A percentile compares a stretch with the other conserved stretches of the same genome.
Evolutionary conservation across 2,797 vertebrate species (phyloP).

Genomic region (Protosalanx chinensis): DNA sequence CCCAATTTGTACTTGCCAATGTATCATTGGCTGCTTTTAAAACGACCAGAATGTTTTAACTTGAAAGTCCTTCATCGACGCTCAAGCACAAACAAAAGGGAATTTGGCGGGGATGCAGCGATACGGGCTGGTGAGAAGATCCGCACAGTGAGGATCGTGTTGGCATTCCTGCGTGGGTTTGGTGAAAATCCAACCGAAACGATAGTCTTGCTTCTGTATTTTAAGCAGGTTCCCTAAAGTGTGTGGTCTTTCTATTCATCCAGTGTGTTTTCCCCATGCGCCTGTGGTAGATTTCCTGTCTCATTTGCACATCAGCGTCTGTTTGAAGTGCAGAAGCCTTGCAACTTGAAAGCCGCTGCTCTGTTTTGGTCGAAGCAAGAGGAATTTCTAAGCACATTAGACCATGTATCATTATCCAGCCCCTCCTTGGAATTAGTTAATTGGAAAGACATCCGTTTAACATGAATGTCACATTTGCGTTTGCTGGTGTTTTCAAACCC

Average conservation of each 20-base stretch:
- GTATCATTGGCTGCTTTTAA: slow-evolving; percentile 22
- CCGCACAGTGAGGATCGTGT: not conserved
- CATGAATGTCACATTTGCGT: slow-evolving; percentile 57
- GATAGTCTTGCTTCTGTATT: no score
- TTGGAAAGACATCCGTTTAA: slow-evolving; percentile 65
- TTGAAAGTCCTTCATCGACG: not conserved
- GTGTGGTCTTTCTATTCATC: slow-evolving; percentile 22
- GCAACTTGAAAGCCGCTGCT: slow-evolving; percentile 54
- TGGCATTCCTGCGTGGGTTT: no score
- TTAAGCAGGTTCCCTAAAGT: not conserved
- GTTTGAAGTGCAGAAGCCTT: slow-evolving; percentile 61
- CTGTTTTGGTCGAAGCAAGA: slow-evolving; percentile 44
- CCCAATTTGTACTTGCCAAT: not conserved
- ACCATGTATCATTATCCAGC: slow-evolving; percentile 47
- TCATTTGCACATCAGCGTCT: slow-evolving; percentile 61
- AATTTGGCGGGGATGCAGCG: not conserved
- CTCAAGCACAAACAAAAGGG: not conserved
- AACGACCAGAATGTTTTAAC: slow-evolving; percentile 5
- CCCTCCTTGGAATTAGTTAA: slow-evolving; percentile 62
- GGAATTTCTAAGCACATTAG: slow-evolving; percentile 37
- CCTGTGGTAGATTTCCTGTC: slow-evolving; percentile 24
- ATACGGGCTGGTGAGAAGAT: no score
- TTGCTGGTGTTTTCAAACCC: slow-evolving; percentile 32
- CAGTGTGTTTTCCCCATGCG: slow-evolving; percentile 34
- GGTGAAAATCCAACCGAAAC: no score